Base-by-base conservation (phyloP, 1,140 invertebrate species). In the Andrena cerasifolii region DNA sequence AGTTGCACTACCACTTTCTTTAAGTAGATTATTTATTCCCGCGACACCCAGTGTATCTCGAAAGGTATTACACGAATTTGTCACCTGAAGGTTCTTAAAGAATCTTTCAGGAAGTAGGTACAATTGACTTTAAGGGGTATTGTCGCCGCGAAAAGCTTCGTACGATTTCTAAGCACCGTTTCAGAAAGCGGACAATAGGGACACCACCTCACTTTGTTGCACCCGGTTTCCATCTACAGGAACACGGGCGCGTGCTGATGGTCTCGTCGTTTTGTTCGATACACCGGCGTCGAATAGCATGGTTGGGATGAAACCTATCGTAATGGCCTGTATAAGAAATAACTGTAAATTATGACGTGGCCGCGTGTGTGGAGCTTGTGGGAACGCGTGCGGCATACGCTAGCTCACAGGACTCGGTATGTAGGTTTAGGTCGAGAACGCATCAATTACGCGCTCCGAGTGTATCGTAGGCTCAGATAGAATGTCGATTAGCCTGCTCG, bases 381-480 rank as follows among this genome's bases (percentile, higher is more conserved):
- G 62, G 74, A 81, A 84, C 76, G 84, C 73, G 70, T 71, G 61
- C 66, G 54, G 80, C 66, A 83, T 80, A 78, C 49, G 61, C 73
- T 68, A 54, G 70, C 82, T 85, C 73, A 79, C 62, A 80, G 76
- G 70, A 53, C 18, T 36, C 49, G 53, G 58, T 80, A 89, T 81
- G 83, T 80, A 77, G 83, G 80, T 80, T 86, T 78, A 82, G 83
- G 85, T 87, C 83, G 83, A 85, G 83, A 86, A 84, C 81, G 71
- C 76, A 81, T 84, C 74, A 78, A 84, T 85, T 84, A 84, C 85
- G 28, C 71, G 81, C 87, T 86, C 86, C 72, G 31, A 65, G 68
- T 79, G 62, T 79, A 72, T 66, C 74, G 65, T 80, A 78, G 58
- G 62, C 66, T 65, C 28, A 24, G 21, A 54, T 75, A 40, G 68